These are phyloP conservation scores for Phyllotreta cruciferae DNA, from an alignment of 2,888 invertebrate genomes.

Conservation along the genomic window DNA sequence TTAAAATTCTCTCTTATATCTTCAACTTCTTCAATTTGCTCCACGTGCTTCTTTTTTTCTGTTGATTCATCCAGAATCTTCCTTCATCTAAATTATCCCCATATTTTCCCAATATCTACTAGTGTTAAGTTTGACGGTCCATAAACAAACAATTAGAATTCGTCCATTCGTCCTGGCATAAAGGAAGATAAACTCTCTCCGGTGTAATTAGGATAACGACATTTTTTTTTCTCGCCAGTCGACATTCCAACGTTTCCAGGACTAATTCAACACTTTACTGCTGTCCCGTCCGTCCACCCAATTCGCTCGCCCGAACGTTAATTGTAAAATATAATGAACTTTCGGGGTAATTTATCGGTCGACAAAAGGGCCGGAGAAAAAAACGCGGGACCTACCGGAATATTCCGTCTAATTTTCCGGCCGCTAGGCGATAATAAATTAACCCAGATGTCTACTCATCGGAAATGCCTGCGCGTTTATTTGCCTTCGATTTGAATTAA, in stretches of 20 bases:
- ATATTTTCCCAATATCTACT: too few species aligned
- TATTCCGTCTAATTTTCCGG: conserved; percentile 8
- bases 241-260: conserved; percentile 20
- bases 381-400: conserved; percentile 4
- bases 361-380: neutral
- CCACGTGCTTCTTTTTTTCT: too few species aligned
- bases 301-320: conserved; percentile 21
- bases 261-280: conserved; percentile 18
- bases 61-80: too few species aligned
- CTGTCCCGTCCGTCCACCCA: conserved; percentile 18
- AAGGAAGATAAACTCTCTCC: conserved; percentile 15
- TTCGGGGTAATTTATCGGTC: conserved; percentile 16
- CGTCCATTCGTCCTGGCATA: conserved; percentile 7
- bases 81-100: too few species aligned
- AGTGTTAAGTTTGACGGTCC: too few species aligned
- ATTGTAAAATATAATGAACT: conserved; percentile 29
- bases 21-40: too few species aligned
- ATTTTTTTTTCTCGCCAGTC: conserved; percentile 11
- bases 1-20: too few species aligned
- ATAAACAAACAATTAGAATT: conserved; percentile 17
- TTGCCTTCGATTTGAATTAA: neutral
- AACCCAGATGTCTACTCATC: neutral
- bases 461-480: conserved; percentile 6
- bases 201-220: conserved; percentile 23
- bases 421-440: conserved; percentile 11